Evolutionary conservation across 2,797 vertebrate species (phyloP), one percentile per base, ranked within the genome.

Genomic region (Hippoglossus hippoglossus): DNA sequence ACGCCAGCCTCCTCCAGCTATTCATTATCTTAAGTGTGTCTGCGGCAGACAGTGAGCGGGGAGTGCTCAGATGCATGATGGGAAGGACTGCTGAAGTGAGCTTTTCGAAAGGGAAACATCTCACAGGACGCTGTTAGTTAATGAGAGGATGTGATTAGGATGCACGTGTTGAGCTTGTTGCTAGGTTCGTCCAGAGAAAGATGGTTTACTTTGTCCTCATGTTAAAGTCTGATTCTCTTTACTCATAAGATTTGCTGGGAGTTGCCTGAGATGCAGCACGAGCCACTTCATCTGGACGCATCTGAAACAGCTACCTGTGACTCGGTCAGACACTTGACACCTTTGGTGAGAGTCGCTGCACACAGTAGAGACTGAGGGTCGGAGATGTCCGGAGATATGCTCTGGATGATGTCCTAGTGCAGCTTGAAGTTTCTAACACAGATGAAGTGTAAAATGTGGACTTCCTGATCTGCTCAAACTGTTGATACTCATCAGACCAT

Each of bases 21-120:
- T 92, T 93, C 88, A 93, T 93, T 92, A 90, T 85, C 89, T 89
- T 89, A 90, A 93, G 92, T 91, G 87, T 90, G 89, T 91, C 83
- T 92, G 90, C 82, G 71, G 87, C 87, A 87, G 84, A 85, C 67
- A 74, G 80, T 51, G 77, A 82, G 82, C 58, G 5, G 69, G 39
- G 52, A 71, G 73, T 28, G 31, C 58, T 80, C 72, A 74, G 72
- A 87, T 74, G 71, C 81, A 81, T 46, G 63, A 73, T 58, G 78
- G 83, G 63, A 78, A 78, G 69, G 80, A 85, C 69, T 91, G 91
- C 89, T 91, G 81, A 91, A 90, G 75, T 60, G 46, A 81, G 83
- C 80, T 79, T 83, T 89, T 79, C 41, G 77, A 69, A 54, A 69
- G 56, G 56, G 44, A 61, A 68, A 63, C 51, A 76, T 83, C 77